phyloP scores from a whole-genome alignment of 2,113 vertebrate genomes.

The Eudorcas thomsonii region DNA sequence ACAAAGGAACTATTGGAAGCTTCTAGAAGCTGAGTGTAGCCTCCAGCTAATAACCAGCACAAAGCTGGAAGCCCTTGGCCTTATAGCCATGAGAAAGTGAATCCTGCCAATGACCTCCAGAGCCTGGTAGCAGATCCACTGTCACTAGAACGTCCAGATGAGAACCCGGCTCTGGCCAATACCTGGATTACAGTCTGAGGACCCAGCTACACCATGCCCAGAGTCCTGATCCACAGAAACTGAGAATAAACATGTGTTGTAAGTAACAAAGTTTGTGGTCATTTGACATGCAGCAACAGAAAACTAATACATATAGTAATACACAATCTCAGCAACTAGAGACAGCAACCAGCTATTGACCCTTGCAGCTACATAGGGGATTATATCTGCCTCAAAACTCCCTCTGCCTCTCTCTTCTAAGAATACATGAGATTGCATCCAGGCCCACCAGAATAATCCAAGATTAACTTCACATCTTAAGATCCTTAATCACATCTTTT shows the following conservation, averaged over 20 bases:
- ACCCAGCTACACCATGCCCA: not conserved
- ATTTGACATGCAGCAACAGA: not conserved
- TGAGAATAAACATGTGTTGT: not conserved
- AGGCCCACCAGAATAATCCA: not conserved
- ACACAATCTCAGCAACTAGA: not conserved
- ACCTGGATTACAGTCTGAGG: not conserved
- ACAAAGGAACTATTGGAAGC: not conserved
- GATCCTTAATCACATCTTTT: not conserved
- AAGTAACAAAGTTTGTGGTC: not conserved
- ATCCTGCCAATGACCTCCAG: not conserved
- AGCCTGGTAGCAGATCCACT: not conserved
- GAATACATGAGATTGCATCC: not conserved
- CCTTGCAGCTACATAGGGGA: not conserved
- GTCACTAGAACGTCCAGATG: not conserved
- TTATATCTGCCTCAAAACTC: not conserved
- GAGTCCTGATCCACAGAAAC: not conserved
- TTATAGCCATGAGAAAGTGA: not conserved
- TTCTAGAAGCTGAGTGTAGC: not conserved
- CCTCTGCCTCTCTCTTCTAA: not conserved
- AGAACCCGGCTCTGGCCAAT: not conserved
- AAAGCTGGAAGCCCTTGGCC: not conserved
- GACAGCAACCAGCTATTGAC: not conserved
- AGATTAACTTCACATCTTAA: not conserved
- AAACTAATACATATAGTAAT: not conserved
- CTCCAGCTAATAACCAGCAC: not conserved